Evolutionary conservation across 2,113 vertebrate species (phyloP), one percentile per base, ranked within the genome.

Genomic region (Todiramphus saurophagus): DNA sequence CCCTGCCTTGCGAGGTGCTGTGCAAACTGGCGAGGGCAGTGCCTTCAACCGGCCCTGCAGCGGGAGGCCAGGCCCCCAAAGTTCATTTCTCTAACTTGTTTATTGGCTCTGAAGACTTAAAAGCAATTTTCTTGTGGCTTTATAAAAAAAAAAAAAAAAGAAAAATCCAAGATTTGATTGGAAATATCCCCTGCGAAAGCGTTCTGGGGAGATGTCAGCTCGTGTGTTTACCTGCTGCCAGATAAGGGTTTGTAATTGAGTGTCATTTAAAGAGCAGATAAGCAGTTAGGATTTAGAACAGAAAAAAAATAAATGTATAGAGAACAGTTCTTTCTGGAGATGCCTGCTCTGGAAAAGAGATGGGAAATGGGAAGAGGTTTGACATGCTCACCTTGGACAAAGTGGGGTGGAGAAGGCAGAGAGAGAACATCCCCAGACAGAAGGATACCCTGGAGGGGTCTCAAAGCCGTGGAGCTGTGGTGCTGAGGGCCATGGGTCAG

Each of bases 381-480:
- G 43, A 9, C 4, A 1, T 25, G 2, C 28, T 64, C 10, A 0
- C 20, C 16, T 7, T n/a, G 68, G 59, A 7, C 0, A 13, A 24
- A 66, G 46, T 0, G 0, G 73, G 31, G 39, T 16, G 50, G 51
- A 39, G 79, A 30, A 59, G 68, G 66, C 56, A 7, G 87, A 69
- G 75, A 9, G 33, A 27, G 89, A 77, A 37, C 24, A 53, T 13
- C 37, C 83, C 48, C 24, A 1, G 0, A 55, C 15, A 30, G 25
- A 53, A 27, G 27, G 53, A 55, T 16, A 30, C 27, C 53, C 53
- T 55, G 27, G 53, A 55, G 53, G 28, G 53, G 53, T 55, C 16
- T 30, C 53, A 5, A 55, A 55, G 28, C 15, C 16, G 28, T 55
- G 53, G 53, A 55, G 53, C 28, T 55, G 53, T 55, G 53, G 28